Conservation (phyloP, 2,797 vertebrate genomes). For the Macroramphosus scolopax region DNA sequence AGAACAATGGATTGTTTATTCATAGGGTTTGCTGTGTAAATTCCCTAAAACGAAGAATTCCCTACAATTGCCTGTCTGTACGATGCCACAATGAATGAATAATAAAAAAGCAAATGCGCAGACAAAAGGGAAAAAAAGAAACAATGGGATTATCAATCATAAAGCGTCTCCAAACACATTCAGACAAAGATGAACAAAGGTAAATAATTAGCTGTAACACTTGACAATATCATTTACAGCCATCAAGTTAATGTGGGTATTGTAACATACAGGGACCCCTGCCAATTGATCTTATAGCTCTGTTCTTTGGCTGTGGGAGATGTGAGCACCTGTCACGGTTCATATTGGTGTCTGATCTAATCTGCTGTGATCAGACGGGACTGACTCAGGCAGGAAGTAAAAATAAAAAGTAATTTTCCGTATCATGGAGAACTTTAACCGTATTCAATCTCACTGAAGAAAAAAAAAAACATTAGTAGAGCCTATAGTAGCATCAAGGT, state of each 20-base stretch:
- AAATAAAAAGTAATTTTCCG: constrained; percentile 6
- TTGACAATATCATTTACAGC: constrained; percentile 68
- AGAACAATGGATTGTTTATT: constrained; percentile 76
- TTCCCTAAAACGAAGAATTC: constrained; percentile 77
- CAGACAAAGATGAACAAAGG: constrained; percentile 64
- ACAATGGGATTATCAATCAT: constrained; percentile 76
- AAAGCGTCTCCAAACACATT: constrained; percentile 49
- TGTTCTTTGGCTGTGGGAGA: constrained; percentile 54
- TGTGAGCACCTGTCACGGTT: constrained; percentile 59
- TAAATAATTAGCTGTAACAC: constrained; percentile 72
- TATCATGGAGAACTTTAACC: not conserved
- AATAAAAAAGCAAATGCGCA: constrained; percentile 68
- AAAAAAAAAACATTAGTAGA: not conserved
- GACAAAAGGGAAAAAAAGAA: constrained; percentile 67
- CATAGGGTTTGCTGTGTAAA: constrained; percentile 74
- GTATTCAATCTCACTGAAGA: constrained; percentile 6
- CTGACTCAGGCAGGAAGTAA: constrained; percentile 11
- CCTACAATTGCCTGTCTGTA: constrained; percentile 72
- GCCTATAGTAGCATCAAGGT: not conserved
- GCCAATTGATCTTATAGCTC: constrained; percentile 57
- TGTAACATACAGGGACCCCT: constrained; percentile 64
- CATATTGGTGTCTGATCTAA: constrained; percentile 51
- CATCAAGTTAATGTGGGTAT: constrained; percentile 67
- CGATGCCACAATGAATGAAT: constrained; percentile 74
- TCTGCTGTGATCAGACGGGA: constrained; percentile 42